phyloP scores from a whole-genome alignment of 2,888 invertebrate genomes.

The Eulithis testata region DNA sequence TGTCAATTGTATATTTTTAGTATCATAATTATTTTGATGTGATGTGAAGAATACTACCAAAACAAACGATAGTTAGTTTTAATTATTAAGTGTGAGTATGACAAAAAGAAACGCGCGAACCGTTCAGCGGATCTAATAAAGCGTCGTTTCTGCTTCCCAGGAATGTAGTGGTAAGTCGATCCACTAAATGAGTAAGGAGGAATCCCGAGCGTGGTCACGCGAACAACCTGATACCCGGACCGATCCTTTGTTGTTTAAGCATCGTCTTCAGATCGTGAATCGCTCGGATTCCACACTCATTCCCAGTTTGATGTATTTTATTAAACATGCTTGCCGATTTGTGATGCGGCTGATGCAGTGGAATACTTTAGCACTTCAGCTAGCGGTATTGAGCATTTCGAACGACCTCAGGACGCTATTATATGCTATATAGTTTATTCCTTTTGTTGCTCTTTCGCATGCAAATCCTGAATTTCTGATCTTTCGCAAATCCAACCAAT shows the following conservation, averaged over 20 bases:
- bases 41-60: too few relatives aligned
- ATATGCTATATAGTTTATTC: background rate
- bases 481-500: slow-evolving; percentile 25
- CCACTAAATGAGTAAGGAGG: slow-evolving; percentile 69
- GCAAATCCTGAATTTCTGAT: slow-evolving; percentile 16
- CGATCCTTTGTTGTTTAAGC: slow-evolving; percentile 57
- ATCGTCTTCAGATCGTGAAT: slow-evolving; percentile 61
- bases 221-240: slow-evolving; percentile 70
- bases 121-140: slow-evolving; percentile 61
- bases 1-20: too few relatives aligned
- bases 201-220: slow-evolving; percentile 72
- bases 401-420: background rate
- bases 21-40: too few relatives aligned
- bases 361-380: slow-evolving; percentile 9
- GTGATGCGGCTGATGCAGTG: slow-evolving; percentile 19
- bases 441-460: slow-evolving; percentile 6
- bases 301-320: slow-evolving; percentile 57
- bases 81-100: slow-evolving; percentile 39
- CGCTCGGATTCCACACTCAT: slow-evolving; percentile 64
- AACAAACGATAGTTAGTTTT: background rate
- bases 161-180: slow-evolving; percentile 75
- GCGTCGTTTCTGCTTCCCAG: slow-evolving; percentile 58
- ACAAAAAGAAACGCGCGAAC: slow-evolving; percentile 44
- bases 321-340: slow-evolving; percentile 36
- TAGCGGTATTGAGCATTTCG: background rate